Percentiles rank a stretch among this genome's conserved stretches.
These are phyloP conservation scores for Podarcis muralis DNA, from an alignment of 2,113 vertebrate genomes.

Conservation along the genomic window DNA sequence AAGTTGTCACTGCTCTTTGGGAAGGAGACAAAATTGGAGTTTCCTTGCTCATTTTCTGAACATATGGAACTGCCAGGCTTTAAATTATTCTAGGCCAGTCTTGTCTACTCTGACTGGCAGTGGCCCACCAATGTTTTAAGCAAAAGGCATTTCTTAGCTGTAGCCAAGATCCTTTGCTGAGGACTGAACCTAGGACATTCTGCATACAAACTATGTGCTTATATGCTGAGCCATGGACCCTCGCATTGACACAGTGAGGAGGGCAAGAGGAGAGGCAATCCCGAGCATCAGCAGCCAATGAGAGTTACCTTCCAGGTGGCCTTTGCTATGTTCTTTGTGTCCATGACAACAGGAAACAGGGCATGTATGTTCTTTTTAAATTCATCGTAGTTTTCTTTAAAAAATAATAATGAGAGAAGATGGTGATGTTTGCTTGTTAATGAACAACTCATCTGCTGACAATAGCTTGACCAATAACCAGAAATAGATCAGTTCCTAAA, in stretches of 20 bases:
- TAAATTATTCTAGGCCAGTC: not conserved
- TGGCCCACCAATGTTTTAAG: not conserved
- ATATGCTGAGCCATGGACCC: not conserved
- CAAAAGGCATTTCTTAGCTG: not conserved
- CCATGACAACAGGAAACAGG: conserved; percentile 77
- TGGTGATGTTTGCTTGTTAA: not conserved
- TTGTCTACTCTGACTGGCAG: not conserved
- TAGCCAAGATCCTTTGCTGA: not conserved
- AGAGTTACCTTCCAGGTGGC: conserved; percentile 73
- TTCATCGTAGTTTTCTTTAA: conserved; percentile 75
- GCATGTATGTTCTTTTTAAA: conserved; percentile 79
- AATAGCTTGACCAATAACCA: not conserved
- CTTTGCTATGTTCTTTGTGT: conserved; percentile 77
- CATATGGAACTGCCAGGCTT: not conserved
- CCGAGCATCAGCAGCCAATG: not conserved
- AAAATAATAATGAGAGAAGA: not conserved
- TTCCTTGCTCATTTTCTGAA: not conserved
- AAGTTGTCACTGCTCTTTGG: not conserved
- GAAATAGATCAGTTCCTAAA: not conserved
- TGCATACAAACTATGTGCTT: not conserved
- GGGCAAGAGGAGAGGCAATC: not conserved
- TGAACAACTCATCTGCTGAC: not conserved
- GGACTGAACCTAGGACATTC: not conserved
- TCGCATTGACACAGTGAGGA: not conserved
- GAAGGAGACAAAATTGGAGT: not conserved